phyloP scores from a whole-genome alignment of 2,888 invertebrate species.

The Limnephilus marmoratus region DNA sequence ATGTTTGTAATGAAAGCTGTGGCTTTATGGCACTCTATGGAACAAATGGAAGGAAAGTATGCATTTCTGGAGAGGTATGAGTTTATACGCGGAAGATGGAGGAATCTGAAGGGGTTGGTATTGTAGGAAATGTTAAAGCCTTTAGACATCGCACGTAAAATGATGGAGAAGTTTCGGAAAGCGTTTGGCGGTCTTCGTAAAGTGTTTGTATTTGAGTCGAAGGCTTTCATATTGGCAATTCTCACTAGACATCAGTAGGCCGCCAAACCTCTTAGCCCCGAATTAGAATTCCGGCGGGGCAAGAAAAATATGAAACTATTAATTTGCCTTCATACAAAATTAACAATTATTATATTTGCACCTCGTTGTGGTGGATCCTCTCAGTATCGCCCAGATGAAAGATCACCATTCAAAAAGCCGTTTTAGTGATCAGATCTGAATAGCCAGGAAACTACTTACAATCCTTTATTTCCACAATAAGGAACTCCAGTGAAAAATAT shows the following conservation, averaged over 20 bases:
- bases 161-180: not conserved
- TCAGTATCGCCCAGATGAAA: too few species aligned
- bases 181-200: too few species aligned
- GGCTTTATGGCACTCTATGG: slow-evolving; percentile 28
- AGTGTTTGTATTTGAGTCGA: too few species aligned
- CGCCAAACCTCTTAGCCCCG: too few species aligned
- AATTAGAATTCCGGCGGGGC: too few species aligned
- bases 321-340: too few species aligned
- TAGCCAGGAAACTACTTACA: not conserved
- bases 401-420: too few species aligned
- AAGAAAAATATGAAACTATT: too few species aligned
- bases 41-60: slow-evolving; percentile 19
- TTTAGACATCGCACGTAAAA: not conserved
- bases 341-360: too few species aligned
- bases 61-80: not conserved
- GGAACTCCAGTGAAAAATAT: too few species aligned
- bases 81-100: not conserved
- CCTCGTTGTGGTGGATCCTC: too few species aligned
- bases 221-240: too few species aligned
- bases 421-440: not conserved
- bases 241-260: not conserved
- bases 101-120: not conserved
- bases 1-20: slow-evolving; percentile 51
- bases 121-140: not conserved
- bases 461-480: not conserved